Evolutionary conservation across 2,113 vertebrate genomes (phyloP).

Genomic region (Camelus dromedarius): DNA sequence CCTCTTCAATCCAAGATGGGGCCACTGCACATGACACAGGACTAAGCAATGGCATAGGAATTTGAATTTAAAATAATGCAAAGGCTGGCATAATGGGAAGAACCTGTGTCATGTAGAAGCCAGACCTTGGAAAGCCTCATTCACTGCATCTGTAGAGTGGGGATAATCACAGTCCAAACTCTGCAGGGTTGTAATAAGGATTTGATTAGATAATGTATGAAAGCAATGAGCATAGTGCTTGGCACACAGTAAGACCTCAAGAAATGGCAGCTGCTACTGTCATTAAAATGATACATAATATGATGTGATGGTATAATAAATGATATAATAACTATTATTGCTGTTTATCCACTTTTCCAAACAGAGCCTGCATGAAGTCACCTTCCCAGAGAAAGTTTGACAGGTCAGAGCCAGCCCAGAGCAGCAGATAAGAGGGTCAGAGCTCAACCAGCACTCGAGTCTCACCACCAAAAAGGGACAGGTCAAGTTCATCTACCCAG

Average conservation of each 20-base stretch:
- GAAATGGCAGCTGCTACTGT: neutral
- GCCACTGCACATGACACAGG: neutral
- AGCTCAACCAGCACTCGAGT: neutral
- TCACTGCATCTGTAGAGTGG: neutral
- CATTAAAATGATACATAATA: neutral
- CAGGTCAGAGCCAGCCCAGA: neutral
- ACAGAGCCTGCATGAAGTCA: rapidly evolving
- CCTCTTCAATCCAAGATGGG: neutral
- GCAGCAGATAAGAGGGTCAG: neutral
- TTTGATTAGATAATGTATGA: rapidly evolving
- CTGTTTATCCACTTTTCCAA: neutral
- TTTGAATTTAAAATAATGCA: neutral
- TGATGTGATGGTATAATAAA: neutral
- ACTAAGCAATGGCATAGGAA: neutral
- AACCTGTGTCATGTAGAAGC: neutral
- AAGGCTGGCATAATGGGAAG: neutral
- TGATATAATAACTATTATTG: too few species aligned
- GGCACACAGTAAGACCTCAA: neutral
- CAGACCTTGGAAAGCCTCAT: neutral
- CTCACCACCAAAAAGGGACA: neutral
- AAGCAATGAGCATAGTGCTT: neutral
- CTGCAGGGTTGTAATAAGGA: neutral
- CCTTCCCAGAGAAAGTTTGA: neutral
- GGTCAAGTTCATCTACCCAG: neutral
- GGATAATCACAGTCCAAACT: neutral